These are phyloP conservation scores for Cepphus grylle DNA, from an alignment of 2,113 vertebrate genomes.

Conservation along the genomic window DNA sequence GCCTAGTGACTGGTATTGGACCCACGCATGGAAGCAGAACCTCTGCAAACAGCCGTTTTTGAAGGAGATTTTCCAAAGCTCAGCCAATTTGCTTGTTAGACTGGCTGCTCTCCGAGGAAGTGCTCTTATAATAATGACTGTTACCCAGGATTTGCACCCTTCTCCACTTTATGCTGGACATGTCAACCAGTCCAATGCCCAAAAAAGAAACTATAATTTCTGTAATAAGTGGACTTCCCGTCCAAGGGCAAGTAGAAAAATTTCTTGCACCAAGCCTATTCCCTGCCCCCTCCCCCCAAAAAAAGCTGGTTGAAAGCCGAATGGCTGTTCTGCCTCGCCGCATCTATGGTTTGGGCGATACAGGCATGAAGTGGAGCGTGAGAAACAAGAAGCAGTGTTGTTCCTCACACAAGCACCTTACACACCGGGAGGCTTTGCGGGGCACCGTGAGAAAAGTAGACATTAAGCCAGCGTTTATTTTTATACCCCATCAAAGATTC, in stretches of 20 bases:
- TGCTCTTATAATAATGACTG: neutral
- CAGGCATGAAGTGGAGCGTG: neutral
- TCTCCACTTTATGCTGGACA: neutral
- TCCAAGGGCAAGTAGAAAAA: neutral
- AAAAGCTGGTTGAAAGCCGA: neutral
- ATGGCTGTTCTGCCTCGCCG: neutral
- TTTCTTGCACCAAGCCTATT: neutral
- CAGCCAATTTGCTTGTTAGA: neutral
- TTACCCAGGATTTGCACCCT: neutral
- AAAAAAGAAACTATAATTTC: neutral
- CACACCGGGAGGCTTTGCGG: neutral
- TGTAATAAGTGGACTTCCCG: neutral
- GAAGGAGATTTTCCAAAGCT: neutral
- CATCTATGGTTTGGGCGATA: neutral
- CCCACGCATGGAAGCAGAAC: neutral
- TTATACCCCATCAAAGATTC: slow-evolving; percentile 37
- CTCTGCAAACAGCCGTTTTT: neutral
- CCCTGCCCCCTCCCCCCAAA: neutral
- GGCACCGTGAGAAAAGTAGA: neutral
- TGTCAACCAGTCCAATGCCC: neutral
- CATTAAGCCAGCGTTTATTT: slow-evolving; percentile 36
- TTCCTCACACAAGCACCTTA: slow-evolving; percentile 58
- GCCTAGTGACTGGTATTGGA: neutral
- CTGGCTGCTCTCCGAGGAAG: neutral
- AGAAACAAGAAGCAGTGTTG: neutral